Conservation (phyloP, 64 coral and sea anemone species). For the Actinia tenebrosa region DNA sequence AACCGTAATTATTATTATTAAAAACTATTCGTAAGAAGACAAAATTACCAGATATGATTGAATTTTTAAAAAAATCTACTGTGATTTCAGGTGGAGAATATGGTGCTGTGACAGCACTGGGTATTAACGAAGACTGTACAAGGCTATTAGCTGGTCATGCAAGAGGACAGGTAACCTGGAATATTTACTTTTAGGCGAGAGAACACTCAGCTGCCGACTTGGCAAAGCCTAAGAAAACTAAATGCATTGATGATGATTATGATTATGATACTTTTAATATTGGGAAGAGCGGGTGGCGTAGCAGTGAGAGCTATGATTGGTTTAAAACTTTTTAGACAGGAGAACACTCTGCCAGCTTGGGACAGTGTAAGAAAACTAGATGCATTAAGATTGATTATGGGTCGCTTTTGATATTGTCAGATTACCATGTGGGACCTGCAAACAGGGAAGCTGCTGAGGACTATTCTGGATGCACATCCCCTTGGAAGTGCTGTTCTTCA, state of each 20-base stretch:
- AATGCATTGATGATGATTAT: too few species aligned
- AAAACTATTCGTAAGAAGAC: neutral
- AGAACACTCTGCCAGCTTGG: too few species aligned
- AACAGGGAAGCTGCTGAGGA: conserved; percentile 83
- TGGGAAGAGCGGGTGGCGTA: too few species aligned
- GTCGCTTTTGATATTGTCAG: conserved; percentile 12
- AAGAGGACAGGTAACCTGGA: conserved; percentile 69
- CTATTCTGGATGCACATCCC: conserved; percentile 88
- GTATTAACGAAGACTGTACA: conserved; percentile 90
- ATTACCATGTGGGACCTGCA: conserved; percentile 98
- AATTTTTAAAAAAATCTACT: neutral
- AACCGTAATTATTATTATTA: too few species aligned
- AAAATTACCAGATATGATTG: neutral
- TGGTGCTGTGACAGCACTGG: conserved; percentile 92
- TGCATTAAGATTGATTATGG: neutral
- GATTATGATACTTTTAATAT: too few species aligned
- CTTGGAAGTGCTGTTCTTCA: conserved; percentile 92
- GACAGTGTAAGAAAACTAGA: neutral
- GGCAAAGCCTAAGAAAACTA: too few species aligned
- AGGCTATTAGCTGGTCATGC: conserved; percentile 93
- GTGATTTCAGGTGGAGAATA: conserved; percentile 74
- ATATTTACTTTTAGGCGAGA: neutral
- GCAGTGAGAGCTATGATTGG: too few species aligned
- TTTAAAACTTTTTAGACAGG: too few species aligned
- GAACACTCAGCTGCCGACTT: too few species aligned